Evolutionary conservation across 2,888 invertebrate species (phyloP).

Genomic region (Clanis bilineata): DNA sequence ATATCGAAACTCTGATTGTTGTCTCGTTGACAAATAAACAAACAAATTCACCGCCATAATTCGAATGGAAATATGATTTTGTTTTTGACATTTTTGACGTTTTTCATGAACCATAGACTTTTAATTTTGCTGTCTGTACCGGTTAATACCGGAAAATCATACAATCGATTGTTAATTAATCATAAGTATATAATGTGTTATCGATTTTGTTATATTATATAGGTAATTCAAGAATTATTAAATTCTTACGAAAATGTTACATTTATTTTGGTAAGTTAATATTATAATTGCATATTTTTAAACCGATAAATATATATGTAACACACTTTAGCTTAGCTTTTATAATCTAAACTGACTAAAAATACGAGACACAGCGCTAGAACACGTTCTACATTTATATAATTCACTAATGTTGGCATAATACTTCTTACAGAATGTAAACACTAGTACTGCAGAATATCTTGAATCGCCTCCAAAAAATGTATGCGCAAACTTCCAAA

Average conservation of each 20-base stretch:
- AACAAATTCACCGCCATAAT: constrained; percentile 44
- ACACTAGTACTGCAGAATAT: constrained; percentile 38
- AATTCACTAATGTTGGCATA: not conserved
- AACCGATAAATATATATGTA: too few relatives aligned
- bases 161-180: not conserved
- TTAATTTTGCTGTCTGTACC: not conserved
- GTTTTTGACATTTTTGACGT: not conserved
- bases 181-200: too few relatives aligned
- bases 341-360: too few relatives aligned
- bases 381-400: not conserved
- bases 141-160: not conserved
- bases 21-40: constrained; percentile 24
- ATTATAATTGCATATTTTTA: too few relatives aligned
- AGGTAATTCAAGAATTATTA: too few relatives aligned
- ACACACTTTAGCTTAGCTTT: too few relatives aligned
- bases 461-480: constrained; percentile 74
- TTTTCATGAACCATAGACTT: not conserved
- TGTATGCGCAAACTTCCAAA: constrained; percentile 59
- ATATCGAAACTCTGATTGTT: constrained; percentile 28
- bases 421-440: not conserved
- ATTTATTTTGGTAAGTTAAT: too few relatives aligned
- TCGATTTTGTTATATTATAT: too few relatives aligned
- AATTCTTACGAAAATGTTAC: too few relatives aligned
- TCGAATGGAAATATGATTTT: constrained; percentile 43
- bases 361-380: not conserved